Conservation (phyloP, 1,140 invertebrate genomes). For the Anastatus disparis region DNA sequence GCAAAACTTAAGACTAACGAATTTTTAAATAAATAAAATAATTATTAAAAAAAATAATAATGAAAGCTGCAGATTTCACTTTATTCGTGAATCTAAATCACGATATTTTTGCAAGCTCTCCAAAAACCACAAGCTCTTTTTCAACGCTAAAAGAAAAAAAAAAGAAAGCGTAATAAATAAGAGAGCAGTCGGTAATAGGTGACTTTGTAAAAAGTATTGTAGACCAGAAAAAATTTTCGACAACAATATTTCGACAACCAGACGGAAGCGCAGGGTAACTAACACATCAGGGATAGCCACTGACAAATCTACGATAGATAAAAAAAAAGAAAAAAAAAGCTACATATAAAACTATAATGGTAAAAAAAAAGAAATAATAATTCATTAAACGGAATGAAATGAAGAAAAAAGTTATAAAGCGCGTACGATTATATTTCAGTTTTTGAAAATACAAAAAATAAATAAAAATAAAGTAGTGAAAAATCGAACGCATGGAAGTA, state of each 20-base stretch:
- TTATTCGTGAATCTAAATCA: constrained; percentile 11
- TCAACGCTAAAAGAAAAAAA: neutral
- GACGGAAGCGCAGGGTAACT: constrained; percentile 69
- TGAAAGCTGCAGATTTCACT: constrained; percentile 11
- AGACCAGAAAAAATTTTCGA: constrained; percentile 60
- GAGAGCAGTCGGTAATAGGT: constrained; percentile 12
- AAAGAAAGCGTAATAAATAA: no score
- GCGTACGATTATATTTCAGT: constrained; percentile 31
- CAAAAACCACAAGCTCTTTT: neutral
- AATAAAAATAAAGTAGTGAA: constrained; percentile 8
- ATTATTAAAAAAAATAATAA: neutral
- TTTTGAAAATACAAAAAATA: constrained; percentile 15
- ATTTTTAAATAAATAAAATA: constrained; percentile 2
- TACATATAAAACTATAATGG: constrained; percentile 65
- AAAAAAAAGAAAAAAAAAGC: constrained; percentile 57
- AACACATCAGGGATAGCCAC: constrained; percentile 69
- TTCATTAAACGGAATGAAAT: constrained; percentile 57
- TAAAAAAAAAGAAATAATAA: constrained; percentile 61
- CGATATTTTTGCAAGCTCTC: constrained; percentile 21
- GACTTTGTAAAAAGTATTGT: constrained; percentile 51
- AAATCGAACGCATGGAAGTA: neutral
- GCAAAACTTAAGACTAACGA: neutral
- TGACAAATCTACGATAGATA: constrained; percentile 68
- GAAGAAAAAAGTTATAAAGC: constrained; percentile 15
- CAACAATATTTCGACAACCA: constrained; percentile 67